Conservation (phyloP, 2,888 invertebrate genomes). For the Sipunculus nudus region DNA sequence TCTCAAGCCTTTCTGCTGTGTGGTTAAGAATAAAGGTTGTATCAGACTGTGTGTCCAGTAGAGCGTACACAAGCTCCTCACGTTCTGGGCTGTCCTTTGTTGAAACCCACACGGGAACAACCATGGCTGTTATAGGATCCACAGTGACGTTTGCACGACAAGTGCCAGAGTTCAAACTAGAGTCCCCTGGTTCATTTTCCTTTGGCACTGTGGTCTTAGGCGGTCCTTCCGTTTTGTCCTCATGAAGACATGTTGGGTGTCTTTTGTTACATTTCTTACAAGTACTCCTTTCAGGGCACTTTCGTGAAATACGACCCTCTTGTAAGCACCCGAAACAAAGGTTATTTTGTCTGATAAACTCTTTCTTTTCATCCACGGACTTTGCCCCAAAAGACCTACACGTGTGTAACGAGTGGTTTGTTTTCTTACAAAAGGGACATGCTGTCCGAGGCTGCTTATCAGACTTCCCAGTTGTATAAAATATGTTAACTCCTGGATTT, state of each 20-base stretch:
- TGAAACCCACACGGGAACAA: slow-evolving; percentile 38
- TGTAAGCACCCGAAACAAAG: slow-evolving; percentile 41
- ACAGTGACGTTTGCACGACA: no score
- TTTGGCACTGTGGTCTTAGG: no score
- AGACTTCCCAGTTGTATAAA: no score
- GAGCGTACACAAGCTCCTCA: slow-evolving; percentile 38
- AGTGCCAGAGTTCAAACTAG: neutral
- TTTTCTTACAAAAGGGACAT: no score
- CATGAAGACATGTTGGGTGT: slow-evolving; percentile 39
- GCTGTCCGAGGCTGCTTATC: no score
- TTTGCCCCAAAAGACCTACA: no score
- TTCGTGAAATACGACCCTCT: slow-evolving; percentile 32
- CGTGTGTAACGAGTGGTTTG: no score
- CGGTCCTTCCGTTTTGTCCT: slow-evolving; percentile 1
- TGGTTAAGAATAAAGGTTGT: slow-evolving; percentile 31
- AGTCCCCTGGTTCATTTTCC: neutral
- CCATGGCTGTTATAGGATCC: slow-evolving; percentile 21
- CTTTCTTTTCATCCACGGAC: no score
- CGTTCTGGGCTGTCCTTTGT: slow-evolving; percentile 14
- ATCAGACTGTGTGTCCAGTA: slow-evolving; percentile 40
- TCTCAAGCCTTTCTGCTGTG: slow-evolving; percentile 16
- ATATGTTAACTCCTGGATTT: no score
- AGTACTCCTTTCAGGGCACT: slow-evolving; percentile 23
- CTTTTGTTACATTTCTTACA: slow-evolving; percentile 30
- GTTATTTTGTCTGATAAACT: slow-evolving; percentile 22